Percentiles rank a stretch among this genome's conserved stretches.
phyloP scores from a whole-genome alignment of 2,113 vertebrate species.

The Eurypyga helias region DNA sequence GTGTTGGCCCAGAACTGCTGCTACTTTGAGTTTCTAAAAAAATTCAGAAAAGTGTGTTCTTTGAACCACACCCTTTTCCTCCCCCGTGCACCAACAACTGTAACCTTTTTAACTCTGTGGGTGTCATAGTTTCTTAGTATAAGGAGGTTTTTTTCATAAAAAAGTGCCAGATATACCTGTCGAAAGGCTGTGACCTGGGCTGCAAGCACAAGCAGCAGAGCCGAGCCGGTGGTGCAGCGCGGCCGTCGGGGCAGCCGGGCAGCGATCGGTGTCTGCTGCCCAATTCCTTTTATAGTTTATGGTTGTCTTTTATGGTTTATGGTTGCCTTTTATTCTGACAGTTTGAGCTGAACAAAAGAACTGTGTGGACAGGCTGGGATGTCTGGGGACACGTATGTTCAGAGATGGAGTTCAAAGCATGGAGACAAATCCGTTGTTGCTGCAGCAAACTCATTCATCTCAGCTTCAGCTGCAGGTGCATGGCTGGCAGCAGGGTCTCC shows the following conservation, averaged over 20 bases:
- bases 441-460: fast-evolving
- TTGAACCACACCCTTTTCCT: background rate
- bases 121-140: background rate
- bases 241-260: fast-evolving
- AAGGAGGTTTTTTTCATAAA: background rate
- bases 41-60: background rate
- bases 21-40: background rate
- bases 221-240: fast-evolving
- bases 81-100: background rate
- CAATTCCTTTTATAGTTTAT: background rate
- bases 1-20: background rate
- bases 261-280: fast-evolving
- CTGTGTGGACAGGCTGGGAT: fast-evolving
- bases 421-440: background rate
- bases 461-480: fast-evolving
- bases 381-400: background rate
- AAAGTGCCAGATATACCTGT: background rate
- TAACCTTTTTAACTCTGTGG: background rate
- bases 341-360: background rate
- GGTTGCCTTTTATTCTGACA: background rate
- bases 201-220: fast-evolving
- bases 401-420: fast-evolving
- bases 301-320: too few species aligned
- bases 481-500: background rate
- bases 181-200: background rate